These are phyloP conservation scores for Seira musarum DNA, from an alignment of 2,888 invertebrate species.

Conservation along the genomic window DNA sequence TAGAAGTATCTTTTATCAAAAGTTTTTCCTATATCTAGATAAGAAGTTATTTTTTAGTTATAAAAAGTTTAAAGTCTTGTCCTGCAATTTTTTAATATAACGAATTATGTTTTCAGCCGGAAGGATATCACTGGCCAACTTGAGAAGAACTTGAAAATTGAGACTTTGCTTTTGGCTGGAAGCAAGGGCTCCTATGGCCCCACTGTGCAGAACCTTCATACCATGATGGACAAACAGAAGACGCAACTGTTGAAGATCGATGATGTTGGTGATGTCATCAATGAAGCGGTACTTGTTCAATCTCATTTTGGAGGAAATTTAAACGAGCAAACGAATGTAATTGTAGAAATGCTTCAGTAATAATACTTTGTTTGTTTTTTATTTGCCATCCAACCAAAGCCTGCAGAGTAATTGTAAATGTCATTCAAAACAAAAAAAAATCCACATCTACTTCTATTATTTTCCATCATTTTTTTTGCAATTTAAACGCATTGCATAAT, in stretches of 20 bases:
- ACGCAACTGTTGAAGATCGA: constrained; percentile 89
- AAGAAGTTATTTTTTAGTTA: background rate
- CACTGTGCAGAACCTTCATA: constrained; percentile 85
- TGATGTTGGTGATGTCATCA: constrained; percentile 88
- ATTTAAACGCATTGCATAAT: constrained; percentile 3
- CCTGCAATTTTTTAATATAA: too few species aligned
- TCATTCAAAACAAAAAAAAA: background rate
- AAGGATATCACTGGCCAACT: constrained; percentile 78
- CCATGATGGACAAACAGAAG: constrained; percentile 84
- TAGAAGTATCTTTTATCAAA: background rate
- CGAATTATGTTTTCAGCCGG: constrained; percentile 75
- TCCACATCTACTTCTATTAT: background rate
- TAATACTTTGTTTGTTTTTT: too few species aligned
- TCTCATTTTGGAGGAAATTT: too few species aligned
- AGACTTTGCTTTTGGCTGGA: constrained; percentile 87
- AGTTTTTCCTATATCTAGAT: background rate
- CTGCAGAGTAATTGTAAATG: constrained; percentile 52
- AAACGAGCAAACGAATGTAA: too few species aligned
- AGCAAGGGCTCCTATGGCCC: constrained; percentile 84
- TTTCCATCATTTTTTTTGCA: background rate
- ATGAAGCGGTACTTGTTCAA: constrained; percentile 89
- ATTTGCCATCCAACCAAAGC: constrained; percentile 68
- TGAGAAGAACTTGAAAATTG: constrained; percentile 79
- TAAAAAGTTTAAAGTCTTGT: constrained; percentile 1
- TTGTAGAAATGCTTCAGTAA: too few species aligned